Conservation (phyloP, 2,888 invertebrate species). For the Drosophila neotestacea region DNA sequence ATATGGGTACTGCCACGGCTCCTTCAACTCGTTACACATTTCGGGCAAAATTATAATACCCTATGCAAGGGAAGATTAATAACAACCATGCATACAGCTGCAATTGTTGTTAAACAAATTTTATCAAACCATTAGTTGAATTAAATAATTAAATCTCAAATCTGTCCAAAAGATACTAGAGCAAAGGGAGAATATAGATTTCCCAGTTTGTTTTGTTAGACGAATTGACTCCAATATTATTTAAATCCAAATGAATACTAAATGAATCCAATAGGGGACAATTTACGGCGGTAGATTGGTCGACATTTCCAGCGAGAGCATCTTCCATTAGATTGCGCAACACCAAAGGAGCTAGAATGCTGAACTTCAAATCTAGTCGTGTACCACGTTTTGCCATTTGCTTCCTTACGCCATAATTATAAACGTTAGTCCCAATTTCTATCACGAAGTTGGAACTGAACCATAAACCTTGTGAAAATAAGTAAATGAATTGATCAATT, state of each 20-base stretch:
- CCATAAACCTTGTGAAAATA: conserved; percentile 14
- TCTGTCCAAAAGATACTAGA: conserved; percentile 1
- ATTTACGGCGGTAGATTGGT: conserved; percentile 46
- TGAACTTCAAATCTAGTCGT: conserved; percentile 65
- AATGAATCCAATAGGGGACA: conserved; percentile 6
- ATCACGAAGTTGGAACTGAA: conserved; percentile 50
- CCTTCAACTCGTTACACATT: no score
- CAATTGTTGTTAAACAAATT: no score
- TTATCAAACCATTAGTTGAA: no score
- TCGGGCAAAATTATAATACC: no score
- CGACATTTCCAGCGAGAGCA: conserved; percentile 55
- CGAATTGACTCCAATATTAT: neutral
- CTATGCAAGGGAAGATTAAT: no score
- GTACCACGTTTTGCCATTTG: conserved; percentile 24
- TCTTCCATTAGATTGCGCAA: conserved; percentile 59
- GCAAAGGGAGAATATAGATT: conserved; percentile 15
- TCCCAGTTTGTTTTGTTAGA: neutral
- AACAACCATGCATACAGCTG: no score
- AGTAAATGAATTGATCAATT: neutral
- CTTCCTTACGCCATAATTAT: conserved; percentile 69
- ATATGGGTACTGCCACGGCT: no score
- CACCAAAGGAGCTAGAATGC: conserved; percentile 61
- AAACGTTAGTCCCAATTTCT: conserved; percentile 64
- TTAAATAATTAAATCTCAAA: neutral
- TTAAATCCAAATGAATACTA: conserved; percentile 31